Conservation (phyloP, 2,797 vertebrate species). For the Danio aesculapii region DNA sequence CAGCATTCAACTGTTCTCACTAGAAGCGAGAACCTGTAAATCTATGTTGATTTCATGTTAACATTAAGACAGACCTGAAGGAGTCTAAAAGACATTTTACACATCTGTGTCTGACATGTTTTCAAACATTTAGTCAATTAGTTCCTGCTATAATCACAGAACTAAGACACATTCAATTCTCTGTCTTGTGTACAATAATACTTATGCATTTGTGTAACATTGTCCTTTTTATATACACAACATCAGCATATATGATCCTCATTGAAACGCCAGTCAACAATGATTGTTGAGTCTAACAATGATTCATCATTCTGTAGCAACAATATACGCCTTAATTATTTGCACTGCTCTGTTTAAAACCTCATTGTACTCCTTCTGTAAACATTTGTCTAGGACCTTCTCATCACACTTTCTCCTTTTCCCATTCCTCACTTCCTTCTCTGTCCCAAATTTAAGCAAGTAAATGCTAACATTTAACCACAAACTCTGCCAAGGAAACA, state of each 20-base stretch:
- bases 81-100: conserved; percentile 7
- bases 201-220: conserved; percentile 7
- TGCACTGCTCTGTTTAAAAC: not conserved
- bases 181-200: conserved; percentile 10
- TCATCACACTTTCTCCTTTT: not conserved
- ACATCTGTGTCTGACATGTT: conserved; percentile 39
- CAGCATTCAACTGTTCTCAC: not conserved
- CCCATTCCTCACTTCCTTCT: not conserved
- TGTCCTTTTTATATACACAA: not conserved
- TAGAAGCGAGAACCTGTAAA: not conserved
- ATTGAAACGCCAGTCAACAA: conserved; percentile 1
- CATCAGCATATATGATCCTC: not conserved
- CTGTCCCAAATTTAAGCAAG: not conserved
- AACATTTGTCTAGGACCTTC: conserved; percentile 16
- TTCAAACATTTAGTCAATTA: conserved; percentile 26
- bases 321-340: conserved; percentile 14
- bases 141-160: conserved; percentile 5
- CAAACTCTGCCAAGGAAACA: conserved; percentile 30
- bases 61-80: not conserved
- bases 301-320: not conserved
- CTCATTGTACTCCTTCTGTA: conserved; percentile 17
- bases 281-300: conserved; percentile 12
- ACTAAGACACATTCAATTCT: not conserved
- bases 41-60: not conserved
- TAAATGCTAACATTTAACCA: conserved; percentile 39